phyloP scores from a whole-genome alignment of 2,888 invertebrate species.

The Lasioglossum morio region DNA sequence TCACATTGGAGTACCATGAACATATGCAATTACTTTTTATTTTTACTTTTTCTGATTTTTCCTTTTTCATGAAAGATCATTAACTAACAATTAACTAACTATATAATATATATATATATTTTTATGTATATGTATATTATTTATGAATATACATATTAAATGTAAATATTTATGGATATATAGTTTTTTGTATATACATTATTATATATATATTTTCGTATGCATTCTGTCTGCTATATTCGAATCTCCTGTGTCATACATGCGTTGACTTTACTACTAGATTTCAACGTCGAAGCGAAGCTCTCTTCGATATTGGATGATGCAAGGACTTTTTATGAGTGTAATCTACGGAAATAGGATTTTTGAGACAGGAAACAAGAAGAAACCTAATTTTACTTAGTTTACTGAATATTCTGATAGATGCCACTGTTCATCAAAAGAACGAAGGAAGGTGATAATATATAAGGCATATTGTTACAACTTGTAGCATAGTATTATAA shows the following conservation, averaged over 20 bases:
- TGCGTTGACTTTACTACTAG: conserved; percentile 4
- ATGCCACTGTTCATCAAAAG: background rate
- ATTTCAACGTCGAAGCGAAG: background rate
- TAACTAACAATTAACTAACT: too few relatives aligned
- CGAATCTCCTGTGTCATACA: background rate
- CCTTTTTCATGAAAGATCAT: background rate
- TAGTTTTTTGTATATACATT: too few relatives aligned
- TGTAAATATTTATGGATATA: too few relatives aligned
- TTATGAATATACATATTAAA: too few relatives aligned
- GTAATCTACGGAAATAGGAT: background rate
- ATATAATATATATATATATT: too few relatives aligned
- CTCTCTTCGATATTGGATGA: conserved; percentile 19
- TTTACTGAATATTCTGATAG: background rate
- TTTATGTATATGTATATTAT: too few relatives aligned
- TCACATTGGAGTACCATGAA: background rate
- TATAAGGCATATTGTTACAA: too few relatives aligned
- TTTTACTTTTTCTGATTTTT: background rate
- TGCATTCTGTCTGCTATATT: background rate
- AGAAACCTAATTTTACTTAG: background rate
- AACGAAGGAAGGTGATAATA: too few relatives aligned
- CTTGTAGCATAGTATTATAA: too few relatives aligned
- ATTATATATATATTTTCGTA: background rate
- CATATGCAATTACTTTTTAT: background rate
- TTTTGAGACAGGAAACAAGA: background rate
- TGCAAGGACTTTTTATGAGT: background rate